A percentile compares a stretch with the other conserved stretches of the same genome.
These are phyloP conservation scores for Pteria penguin DNA, from an alignment of 2,888 invertebrate species.

Conservation along the genomic window DNA sequence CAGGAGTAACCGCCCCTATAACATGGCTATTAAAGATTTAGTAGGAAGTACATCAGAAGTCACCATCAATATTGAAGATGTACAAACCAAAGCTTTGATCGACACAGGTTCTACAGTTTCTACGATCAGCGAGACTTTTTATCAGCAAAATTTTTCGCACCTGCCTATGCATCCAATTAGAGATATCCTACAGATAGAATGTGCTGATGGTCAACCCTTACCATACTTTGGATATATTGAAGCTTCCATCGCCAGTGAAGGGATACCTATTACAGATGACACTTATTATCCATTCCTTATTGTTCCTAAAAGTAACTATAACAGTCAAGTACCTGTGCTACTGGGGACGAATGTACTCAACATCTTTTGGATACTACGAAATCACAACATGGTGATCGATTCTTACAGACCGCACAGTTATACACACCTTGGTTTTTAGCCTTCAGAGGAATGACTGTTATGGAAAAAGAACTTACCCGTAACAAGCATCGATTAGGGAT, in stretches of 20 bases:
- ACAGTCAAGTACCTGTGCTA: constrained; percentile 31
- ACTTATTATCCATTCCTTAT: neutral
- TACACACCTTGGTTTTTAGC: constrained; percentile 41
- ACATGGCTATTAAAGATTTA: neutral
- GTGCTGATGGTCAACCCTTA: constrained; percentile 16
- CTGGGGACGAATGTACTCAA: constrained; percentile 46
- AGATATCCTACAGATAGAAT: neutral
- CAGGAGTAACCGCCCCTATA: neutral
- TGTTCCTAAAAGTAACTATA: constrained; percentile 27
- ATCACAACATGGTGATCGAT: constrained; percentile 35
- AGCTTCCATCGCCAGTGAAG: neutral
- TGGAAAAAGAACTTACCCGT: constrained; percentile 24
- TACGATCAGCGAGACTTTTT: neutral
- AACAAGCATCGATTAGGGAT: constrained; percentile 36
- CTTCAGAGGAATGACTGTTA: constrained; percentile 18
- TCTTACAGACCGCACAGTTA: constrained; percentile 34
- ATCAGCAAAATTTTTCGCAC: neutral
- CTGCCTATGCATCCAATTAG: neutral
- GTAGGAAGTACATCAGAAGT: neutral
- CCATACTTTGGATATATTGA: constrained; percentile 16
- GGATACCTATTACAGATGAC: neutral
- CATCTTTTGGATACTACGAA: constrained; percentile 26
- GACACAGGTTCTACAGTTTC: neutral
- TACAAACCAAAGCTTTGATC: neutral
- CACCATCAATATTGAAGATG: neutral